phyloP scores from a whole-genome alignment of 2,888 invertebrate species.

The Drosophila phalerata region DNA sequence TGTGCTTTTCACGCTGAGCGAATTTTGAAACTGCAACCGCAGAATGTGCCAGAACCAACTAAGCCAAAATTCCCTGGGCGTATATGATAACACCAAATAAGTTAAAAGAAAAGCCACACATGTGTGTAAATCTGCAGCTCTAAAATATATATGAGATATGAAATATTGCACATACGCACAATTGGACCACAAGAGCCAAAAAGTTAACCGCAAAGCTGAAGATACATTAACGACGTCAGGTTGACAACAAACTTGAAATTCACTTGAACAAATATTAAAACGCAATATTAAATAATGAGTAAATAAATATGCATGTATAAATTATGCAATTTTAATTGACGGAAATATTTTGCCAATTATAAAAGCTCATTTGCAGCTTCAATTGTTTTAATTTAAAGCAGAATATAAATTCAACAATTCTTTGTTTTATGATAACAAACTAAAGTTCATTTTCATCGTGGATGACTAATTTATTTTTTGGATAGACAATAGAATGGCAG shows the following conservation, averaged over 20 bases:
- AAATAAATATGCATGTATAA: background rate
- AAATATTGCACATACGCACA: constrained; percentile 58
- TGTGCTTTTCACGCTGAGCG: background rate
- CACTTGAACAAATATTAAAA: constrained; percentile 13
- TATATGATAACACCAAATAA: constrained; percentile 15
- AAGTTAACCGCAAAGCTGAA: constrained; percentile 13
- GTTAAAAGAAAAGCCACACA: constrained; percentile 25
- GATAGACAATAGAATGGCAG: background rate
- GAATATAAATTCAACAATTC: background rate
- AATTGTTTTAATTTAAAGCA: background rate
- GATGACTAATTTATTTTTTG: background rate
- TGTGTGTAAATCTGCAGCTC: constrained; percentile 20
- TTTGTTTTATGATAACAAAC: background rate
- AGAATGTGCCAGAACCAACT: constrained; percentile 21
- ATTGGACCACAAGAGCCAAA: constrained; percentile 37
- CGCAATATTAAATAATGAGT: background rate
- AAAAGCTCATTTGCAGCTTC: background rate
- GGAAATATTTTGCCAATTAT: background rate
- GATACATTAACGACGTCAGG: background rate
- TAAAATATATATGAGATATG: constrained; percentile 30
- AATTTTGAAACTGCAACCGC: constrained; percentile 18
- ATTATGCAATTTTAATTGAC: background rate
- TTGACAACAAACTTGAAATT: constrained; percentile 7
- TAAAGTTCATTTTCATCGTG: background rate
- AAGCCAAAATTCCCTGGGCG: constrained; percentile 21